Evolutionary conservation across 2,888 invertebrate genomes (phyloP).

Genomic region (Eudemis profundana): DNA sequence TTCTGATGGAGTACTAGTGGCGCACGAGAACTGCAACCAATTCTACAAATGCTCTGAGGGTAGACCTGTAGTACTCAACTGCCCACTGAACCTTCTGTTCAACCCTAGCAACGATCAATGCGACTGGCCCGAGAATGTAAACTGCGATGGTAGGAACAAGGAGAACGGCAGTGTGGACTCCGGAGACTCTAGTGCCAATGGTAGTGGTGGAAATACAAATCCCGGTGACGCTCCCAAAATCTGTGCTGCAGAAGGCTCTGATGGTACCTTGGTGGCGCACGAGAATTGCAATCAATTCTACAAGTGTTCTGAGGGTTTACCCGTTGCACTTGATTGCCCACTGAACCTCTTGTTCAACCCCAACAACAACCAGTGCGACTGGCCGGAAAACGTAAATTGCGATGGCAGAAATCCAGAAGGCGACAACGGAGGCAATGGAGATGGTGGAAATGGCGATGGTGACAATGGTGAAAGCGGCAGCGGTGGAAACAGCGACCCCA

Average conservation of each 20-base stretch:
- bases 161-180: not conserved
- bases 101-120: slow-evolving; percentile 52
- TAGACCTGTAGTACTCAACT: slow-evolving; percentile 48
- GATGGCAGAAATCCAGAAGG: slow-evolving; percentile 48
- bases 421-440: slow-evolving; percentile 32
- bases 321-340: slow-evolving; percentile 50
- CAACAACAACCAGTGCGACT: slow-evolving; percentile 53
- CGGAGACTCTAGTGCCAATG: too few species aligned
- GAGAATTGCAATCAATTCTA: slow-evolving; percentile 61
- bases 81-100: slow-evolving; percentile 50
- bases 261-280: slow-evolving; percentile 54
- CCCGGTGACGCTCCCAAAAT: slow-evolving; percentile 48
- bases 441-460: slow-evolving; percentile 1
- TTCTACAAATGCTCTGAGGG: slow-evolving; percentile 57
- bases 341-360: slow-evolving; percentile 52
- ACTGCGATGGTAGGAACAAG: slow-evolving; percentile 45
- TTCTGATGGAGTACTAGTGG: slow-evolving; percentile 53
- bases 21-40: slow-evolving; percentile 59
- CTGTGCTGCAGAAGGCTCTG: slow-evolving; percentile 52
- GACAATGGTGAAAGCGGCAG: slow-evolving; percentile 6
- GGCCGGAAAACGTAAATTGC: slow-evolving; percentile 55
- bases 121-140: slow-evolving; percentile 53
- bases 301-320: slow-evolving; percentile 52
- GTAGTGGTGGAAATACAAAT: slow-evolving; percentile 17
- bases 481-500: slow-evolving; percentile 30